A percentile compares a stretch with the other conserved stretches of the same genome.
phyloP scores from a whole-genome alignment of 2,888 invertebrate species.

The Galerucella pusilla region DNA sequence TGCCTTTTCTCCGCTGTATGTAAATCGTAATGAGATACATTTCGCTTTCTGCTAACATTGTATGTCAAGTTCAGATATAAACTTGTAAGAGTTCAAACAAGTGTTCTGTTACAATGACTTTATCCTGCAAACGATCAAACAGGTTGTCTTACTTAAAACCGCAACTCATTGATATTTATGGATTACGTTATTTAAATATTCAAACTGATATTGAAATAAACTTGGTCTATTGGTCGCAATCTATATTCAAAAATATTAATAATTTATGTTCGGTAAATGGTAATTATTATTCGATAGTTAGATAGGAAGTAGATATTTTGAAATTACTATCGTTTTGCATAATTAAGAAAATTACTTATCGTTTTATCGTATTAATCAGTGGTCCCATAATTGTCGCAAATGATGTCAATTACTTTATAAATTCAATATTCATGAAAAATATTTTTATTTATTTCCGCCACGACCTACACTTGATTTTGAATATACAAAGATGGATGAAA shows the following conservation, averaged over 20 bases:
- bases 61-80: conserved; percentile 21
- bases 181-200: conserved; percentile 11
- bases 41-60: conserved; percentile 15
- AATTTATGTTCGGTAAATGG: not conserved
- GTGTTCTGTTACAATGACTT: conserved; percentile 17
- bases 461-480: no score
- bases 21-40: conserved; percentile 3
- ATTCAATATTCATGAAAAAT: not conserved
- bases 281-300: not conserved
- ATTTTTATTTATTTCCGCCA: no score
- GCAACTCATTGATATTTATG: conserved; percentile 21
- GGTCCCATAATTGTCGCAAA: not conserved
- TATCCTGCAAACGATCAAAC: conserved; percentile 21
- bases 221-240: not conserved
- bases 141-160: conserved; percentile 18
- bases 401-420: not conserved
- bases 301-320: not conserved
- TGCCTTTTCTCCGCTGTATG: not conserved
- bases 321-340: not conserved
- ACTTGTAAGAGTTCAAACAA: conserved; percentile 19
- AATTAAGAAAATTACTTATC: not conserved
- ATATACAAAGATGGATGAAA: no score
- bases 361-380: not conserved
- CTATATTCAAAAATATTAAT: not conserved
- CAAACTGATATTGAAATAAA: conserved; percentile 7